phyloP scores from a whole-genome alignment of 2,888 invertebrate species.

The Cabera pusaria region DNA sequence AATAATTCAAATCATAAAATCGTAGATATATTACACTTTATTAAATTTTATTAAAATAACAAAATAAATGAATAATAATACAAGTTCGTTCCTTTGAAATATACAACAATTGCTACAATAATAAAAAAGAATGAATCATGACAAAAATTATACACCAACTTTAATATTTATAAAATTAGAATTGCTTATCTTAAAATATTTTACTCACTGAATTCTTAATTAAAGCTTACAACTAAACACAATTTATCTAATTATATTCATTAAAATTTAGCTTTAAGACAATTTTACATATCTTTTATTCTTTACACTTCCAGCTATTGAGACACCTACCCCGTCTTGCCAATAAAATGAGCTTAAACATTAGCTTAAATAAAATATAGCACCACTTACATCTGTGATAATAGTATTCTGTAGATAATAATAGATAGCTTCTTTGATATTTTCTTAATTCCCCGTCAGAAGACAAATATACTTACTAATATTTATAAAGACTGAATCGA shows the following conservation, averaged over 20 bases:
- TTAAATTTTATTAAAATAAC: background rate
- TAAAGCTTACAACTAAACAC: too few species aligned
- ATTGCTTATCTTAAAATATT: too few species aligned
- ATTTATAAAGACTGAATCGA: conserved; percentile 1
- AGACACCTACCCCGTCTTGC: conserved; percentile 15
- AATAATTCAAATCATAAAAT: background rate
- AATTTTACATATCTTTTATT: background rate
- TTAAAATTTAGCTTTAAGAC: too few species aligned
- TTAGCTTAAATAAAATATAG: conserved; percentile 9
- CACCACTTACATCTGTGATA: conserved; percentile 30
- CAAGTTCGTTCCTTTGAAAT: background rate
- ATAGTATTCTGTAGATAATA: conserved; percentile 34
- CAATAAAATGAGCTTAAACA: conserved; percentile 18
- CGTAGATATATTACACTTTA: background rate
- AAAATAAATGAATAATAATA: background rate
- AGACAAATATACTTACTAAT: conserved; percentile 13
- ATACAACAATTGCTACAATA: background rate
- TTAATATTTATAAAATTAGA: too few species aligned
- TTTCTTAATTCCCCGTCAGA: conserved; percentile 29
- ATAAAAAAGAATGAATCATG: background rate
- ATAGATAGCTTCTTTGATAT: conserved; percentile 18
- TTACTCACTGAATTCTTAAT: too few species aligned
- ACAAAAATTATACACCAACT: too few species aligned
- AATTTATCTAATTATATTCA: too few species aligned
- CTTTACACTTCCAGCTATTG: conserved; percentile 5